Evolutionary conservation across 30 jellyfish, hydroid and myxozoan species (phyloP).

Genomic region (Aurelia aurita complex sp. Pacific): DNA sequence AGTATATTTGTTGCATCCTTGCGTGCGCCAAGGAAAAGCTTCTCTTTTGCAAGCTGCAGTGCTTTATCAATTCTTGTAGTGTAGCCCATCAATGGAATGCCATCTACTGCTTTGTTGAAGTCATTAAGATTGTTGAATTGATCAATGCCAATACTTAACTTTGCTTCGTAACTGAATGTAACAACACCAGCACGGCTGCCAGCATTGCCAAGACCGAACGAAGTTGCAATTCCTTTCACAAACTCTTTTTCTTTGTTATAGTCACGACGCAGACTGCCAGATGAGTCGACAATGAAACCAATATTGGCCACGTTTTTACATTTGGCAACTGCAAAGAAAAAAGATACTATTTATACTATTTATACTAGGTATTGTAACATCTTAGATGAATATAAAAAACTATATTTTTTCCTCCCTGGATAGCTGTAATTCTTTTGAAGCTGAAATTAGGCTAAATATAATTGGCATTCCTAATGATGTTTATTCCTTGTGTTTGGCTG

Average conservation of each 20-base stretch:
- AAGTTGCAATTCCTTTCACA: constrained; percentile 66
- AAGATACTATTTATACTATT: no score
- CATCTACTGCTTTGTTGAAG: constrained; percentile 86
- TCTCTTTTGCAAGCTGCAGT: constrained; percentile 69
- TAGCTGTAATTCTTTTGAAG: no score
- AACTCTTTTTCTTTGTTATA: constrained; percentile 84
- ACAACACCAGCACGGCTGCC: constrained; percentile 90
- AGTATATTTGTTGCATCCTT: constrained; percentile 73
- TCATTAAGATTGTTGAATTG: constrained; percentile 48
- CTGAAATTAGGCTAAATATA: no score
- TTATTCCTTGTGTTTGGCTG: no score
- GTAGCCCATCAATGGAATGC: constrained; percentile 83
- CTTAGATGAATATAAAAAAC: no score
- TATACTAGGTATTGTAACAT: no score
- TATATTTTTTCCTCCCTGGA: no score
- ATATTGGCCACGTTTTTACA: constrained; percentile 75
- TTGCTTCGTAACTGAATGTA: constrained; percentile 83
- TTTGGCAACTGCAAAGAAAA: constrained; percentile 20
- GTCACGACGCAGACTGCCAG: constrained; percentile 90
- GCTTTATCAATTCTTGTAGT: constrained; percentile 96
- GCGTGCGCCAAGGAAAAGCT: constrained; percentile 82
- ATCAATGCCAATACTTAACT: constrained; percentile 77
- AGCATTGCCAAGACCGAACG: constrained; percentile 70
- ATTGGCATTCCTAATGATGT: no score
- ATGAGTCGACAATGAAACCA: constrained; percentile 93